A percentile compares a stretch with the other conserved stretches of the same genome.
Evolutionary conservation across 2,888 invertebrate genomes (phyloP).

Genomic region (Globia sparganii): DNA sequence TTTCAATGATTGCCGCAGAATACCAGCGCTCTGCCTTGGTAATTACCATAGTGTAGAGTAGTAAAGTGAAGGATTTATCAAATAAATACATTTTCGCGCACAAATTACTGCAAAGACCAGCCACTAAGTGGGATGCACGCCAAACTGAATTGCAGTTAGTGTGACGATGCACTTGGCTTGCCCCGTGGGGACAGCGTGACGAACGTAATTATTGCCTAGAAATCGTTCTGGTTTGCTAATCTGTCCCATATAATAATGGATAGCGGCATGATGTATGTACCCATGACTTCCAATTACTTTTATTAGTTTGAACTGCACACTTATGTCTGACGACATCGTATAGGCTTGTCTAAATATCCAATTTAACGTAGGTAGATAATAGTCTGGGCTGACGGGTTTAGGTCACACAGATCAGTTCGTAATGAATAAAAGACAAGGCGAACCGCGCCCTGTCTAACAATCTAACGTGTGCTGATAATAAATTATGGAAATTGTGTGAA

Average conservation of each 20-base stretch:
- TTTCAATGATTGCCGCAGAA: conserved; percentile 71
- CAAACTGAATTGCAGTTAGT: conserved; percentile 68
- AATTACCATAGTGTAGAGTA: conserved; percentile 60
- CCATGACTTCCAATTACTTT: conserved; percentile 28
- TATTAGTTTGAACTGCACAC: conserved; percentile 38
- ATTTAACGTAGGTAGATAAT: conserved; percentile 55
- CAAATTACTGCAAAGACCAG: conserved; percentile 25
- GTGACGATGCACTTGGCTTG: conserved; percentile 72
- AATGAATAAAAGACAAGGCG: conserved; percentile 68
- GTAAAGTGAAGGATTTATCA: conserved; percentile 51
- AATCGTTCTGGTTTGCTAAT: conserved; percentile 81
- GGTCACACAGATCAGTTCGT: conserved; percentile 74
- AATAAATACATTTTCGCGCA: conserved; percentile 61
- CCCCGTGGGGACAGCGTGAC: conserved; percentile 77
- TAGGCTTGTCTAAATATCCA: conserved; percentile 49
- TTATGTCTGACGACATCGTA: conserved; percentile 38
- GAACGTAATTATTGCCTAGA: conserved; percentile 84
- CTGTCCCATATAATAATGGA: conserved; percentile 74
- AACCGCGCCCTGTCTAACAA: conserved; percentile 75
- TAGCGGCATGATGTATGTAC: conserved; percentile 45
- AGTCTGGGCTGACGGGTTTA: conserved; percentile 75
- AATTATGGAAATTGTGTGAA: conserved; percentile 53
- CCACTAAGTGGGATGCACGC: conserved; percentile 45
- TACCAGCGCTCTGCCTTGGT: conserved; percentile 77
- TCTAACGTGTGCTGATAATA: conserved; percentile 71